phyloP scores from a whole-genome alignment of 2,113 vertebrate species.

The Callospermophilus lateralis region DNA sequence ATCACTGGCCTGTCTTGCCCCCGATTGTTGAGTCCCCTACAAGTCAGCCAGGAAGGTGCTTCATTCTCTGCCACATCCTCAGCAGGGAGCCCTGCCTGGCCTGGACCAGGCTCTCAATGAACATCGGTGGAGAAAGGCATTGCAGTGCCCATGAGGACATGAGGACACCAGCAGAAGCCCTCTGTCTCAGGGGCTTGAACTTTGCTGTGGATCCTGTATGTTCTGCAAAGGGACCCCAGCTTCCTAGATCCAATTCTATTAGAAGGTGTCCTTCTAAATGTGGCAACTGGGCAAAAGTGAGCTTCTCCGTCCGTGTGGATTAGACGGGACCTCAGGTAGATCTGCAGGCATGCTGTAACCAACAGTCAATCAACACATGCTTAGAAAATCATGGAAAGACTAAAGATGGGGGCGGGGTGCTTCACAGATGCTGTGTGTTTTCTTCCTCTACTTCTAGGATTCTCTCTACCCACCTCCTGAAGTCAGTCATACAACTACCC shows the following conservation, averaged over 20 bases:
- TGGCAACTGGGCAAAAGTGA: not conserved
- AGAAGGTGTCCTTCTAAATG: not conserved
- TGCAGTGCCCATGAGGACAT: rapidly evolving
- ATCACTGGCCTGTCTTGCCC: not conserved
- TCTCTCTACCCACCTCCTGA: not conserved
- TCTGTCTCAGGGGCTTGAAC: not conserved
- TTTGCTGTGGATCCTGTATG: rapidly evolving
- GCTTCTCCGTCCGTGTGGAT: rapidly evolving
- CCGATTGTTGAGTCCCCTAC: not conserved
- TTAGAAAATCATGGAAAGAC: not conserved
- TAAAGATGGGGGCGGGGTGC: not conserved
- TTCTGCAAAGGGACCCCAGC: not conserved
- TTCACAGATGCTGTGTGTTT: not conserved
- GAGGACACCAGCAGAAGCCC: rapidly evolving
- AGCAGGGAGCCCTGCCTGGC: not conserved
- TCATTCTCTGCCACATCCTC: not conserved
- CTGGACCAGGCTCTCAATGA: no score
- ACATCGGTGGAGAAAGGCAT: rapidly evolving
- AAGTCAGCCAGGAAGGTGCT: not conserved
- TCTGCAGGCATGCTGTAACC: not conserved
- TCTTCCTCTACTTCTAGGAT: not conserved
- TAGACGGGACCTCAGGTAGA: not conserved
- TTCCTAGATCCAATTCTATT: no score
- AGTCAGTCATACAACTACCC: not conserved
- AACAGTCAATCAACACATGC: not conserved